phyloP scores from a whole-genome alignment of 2,888 invertebrate genomes.

The Diplazon laetatorius region DNA sequence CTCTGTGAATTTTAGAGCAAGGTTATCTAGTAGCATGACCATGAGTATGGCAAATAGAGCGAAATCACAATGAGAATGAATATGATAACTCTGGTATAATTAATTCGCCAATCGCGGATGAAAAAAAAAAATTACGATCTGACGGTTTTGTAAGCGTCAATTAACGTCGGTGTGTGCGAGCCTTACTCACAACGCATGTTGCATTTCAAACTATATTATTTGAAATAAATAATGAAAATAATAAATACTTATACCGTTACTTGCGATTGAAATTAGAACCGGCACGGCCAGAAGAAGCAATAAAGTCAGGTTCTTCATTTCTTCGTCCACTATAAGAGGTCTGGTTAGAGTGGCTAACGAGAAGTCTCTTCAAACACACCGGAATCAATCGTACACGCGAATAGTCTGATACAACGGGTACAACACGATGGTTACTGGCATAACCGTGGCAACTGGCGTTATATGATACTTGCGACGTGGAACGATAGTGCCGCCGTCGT shows the following conservation, averaged over 20 bases:
- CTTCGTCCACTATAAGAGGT: neutral
- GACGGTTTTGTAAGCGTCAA: no score
- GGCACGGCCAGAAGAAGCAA: constrained; percentile 88
- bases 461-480: constrained; percentile 76
- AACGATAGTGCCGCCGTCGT: constrained; percentile 73
- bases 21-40: no score
- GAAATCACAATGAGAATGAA: no score
- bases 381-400: constrained; percentile 51
- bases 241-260: constrained; percentile 86
- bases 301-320: constrained; percentile 88
- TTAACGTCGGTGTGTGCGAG: neutral
- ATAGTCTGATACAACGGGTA: constrained; percentile 58
- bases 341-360: neutral
- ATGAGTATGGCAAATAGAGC: no score
- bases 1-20: constrained; percentile 72
- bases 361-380: constrained; percentile 34
- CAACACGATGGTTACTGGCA: constrained; percentile 60
- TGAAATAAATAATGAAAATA: constrained; percentile 53
- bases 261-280: constrained; percentile 88
- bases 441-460: constrained; percentile 70
- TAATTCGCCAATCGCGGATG: no score
- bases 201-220: constrained; percentile 24
- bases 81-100: no score
- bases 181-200: neutral
- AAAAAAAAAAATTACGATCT: no score